These are phyloP conservation scores for Sitta carolinensis DNA, from an alignment of 2,797 vertebrate genomes.

Conservation along the genomic window DNA sequence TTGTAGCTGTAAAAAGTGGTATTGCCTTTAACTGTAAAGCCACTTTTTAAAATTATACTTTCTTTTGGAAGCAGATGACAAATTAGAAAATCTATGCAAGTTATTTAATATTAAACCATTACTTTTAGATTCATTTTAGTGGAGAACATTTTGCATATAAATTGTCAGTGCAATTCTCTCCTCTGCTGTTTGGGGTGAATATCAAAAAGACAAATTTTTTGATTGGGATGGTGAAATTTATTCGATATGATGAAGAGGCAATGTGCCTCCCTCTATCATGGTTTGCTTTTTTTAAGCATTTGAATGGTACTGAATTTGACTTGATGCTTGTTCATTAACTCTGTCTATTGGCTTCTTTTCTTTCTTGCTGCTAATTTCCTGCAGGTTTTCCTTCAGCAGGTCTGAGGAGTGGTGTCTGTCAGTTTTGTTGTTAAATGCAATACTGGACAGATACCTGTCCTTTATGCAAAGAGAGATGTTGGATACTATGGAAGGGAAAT, in stretches of 20 bases:
- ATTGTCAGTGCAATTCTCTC: background rate
- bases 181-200: background rate
- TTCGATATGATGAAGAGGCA: background rate
- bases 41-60: background rate
- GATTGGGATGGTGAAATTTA: background rate
- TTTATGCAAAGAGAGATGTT: background rate
- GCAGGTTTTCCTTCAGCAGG: background rate
- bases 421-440: background rate
- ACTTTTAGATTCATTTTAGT: background rate
- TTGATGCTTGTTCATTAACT: background rate
- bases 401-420: background rate
- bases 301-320: background rate
- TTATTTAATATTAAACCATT: background rate
- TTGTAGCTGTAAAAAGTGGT: background rate
- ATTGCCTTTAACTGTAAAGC: background rate
- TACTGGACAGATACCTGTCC: background rate
- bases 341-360: background rate
- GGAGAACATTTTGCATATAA: background rate
- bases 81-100: background rate
- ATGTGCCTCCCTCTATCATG: background rate
- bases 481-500: background rate
- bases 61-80: background rate
- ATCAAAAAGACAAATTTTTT: background rate
- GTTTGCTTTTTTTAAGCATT: background rate
- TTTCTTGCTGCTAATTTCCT: background rate